Evolutionary conservation across 2,888 invertebrate species (phyloP), one percentile per base, ranked within the genome.

Genomic region (Plebejus melissa): DNA sequence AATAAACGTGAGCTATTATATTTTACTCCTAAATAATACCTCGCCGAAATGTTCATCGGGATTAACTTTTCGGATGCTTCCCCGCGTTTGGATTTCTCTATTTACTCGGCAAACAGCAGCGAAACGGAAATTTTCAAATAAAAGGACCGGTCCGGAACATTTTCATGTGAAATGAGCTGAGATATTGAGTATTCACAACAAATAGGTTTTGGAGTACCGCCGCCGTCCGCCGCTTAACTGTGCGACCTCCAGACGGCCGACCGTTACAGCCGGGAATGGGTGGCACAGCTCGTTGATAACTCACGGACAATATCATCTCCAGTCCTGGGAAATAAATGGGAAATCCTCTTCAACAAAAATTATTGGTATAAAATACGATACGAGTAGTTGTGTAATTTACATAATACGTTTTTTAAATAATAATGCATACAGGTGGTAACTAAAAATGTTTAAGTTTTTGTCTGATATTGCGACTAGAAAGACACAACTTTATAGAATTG

Each of bases 171-270:
- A 65, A 65, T 36, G 65, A 36, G 65, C 65, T 65, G 65, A 65
- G 65, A 65, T 65, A 65, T 65, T 65, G 65, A 65, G 65, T 65
- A 36, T 65, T 65, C 32, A 65, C 32, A 65, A 65, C 65, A 65
- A 65, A 36, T 65, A 32, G 65, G 65, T 36, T 65, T 65, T 36
- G 4, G 65, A 65, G 32, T 32, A 32, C 32, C 65, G 50, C 32
- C 32, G 50, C 50, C 50, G 13, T 58, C 60, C 22, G 60, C 58
- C 22, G 28, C 5, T 5, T 13, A 36, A 13, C 22, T 13, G 13
- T 5, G 32, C 65, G 5, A 0, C 65, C 36, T 65, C 32, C 36
- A 65, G 65, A 36, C 60, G 11, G 60, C 60, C 1, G 7, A 11
- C 60, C 28, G 11, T 9, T 60, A 58, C 13, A 13, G 4, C 65